Evolutionary conservation across 2,888 invertebrate genomes (phyloP).

Genomic region (Cosmia trapezina): DNA sequence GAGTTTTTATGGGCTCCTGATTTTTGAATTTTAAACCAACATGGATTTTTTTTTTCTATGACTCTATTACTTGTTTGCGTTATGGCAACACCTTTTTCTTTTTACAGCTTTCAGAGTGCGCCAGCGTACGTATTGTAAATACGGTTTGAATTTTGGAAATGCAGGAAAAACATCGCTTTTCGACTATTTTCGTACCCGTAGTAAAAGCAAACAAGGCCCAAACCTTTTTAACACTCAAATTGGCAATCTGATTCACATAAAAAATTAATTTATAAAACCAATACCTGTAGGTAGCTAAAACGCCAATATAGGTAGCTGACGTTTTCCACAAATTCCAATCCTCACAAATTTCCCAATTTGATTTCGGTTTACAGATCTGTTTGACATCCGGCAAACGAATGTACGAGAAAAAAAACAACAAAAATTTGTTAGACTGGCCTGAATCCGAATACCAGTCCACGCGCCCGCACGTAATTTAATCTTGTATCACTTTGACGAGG

Average conservation of each 20-base stretch:
- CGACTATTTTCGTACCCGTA: neutral
- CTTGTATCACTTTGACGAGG: conserved; percentile 83
- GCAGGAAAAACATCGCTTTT: neutral
- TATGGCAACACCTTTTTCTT: neutral
- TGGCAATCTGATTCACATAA: conserved; percentile 51
- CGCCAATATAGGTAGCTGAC: conserved; percentile 52
- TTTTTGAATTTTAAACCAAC: neutral
- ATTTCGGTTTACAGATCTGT: conserved; percentile 85
- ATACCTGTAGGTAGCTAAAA: conserved; percentile 41
- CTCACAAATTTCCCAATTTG: conserved; percentile 80
- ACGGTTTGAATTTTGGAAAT: neutral
- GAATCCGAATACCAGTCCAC: conserved; percentile 70
- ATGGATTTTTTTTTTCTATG: neutral
- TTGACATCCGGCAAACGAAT: conserved; percentile 85
- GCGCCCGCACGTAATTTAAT: conserved; percentile 83
- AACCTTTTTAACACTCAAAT: conserved; percentile 32
- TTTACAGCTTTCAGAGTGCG: neutral
- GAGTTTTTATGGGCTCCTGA: neutral
- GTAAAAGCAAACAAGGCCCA: conserved; percentile 12
- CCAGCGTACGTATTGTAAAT: neutral
- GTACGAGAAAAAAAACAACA: conserved; percentile 74
- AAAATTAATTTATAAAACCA: conserved; percentile 45
- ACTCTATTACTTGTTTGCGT: neutral
- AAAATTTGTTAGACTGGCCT: conserved; percentile 70
- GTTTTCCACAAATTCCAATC: conserved; percentile 75